Evolutionary conservation across 92 coral and sea anemone genomes (phyloP).

Genomic region (Porites evermanni): DNA sequence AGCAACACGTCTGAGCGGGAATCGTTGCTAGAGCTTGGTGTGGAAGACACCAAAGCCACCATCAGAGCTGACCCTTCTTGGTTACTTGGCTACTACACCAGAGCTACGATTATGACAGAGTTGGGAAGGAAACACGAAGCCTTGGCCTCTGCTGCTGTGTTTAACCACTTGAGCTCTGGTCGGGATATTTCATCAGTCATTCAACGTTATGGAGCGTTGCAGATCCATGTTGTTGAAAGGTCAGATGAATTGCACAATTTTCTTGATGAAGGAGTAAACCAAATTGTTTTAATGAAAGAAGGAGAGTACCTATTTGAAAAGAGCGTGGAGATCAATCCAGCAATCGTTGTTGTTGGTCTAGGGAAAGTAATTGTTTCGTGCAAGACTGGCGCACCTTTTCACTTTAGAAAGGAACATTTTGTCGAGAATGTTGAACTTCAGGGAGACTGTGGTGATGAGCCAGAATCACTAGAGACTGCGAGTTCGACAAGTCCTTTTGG

Average conservation of each 20-base stretch:
- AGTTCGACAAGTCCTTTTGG: no score
- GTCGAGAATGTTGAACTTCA: conserved; percentile 5
- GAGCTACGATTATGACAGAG: neutral
- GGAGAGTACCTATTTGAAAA: conserved; percentile 2
- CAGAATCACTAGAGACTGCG: neutral
- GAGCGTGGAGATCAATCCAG: neutral
- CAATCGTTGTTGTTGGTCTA: conserved; percentile 2
- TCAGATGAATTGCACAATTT: neutral
- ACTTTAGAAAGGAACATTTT: neutral
- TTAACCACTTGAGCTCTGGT: conserved; percentile 19
- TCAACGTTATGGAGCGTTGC: neutral
- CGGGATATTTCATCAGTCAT: neutral
- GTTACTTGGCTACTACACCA: conserved; percentile 1
- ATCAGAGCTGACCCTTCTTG: conserved; percentile 6
- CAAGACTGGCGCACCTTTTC: conserved; percentile 10
- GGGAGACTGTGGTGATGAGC: neutral
- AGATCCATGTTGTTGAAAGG: neutral
- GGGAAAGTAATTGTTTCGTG: conserved; percentile 5
- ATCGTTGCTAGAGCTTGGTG: neutral
- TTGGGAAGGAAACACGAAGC: neutral
- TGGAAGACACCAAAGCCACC: neutral
- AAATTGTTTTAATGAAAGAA: conserved; percentile 8
- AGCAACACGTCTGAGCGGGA: neutral
- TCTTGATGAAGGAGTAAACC: conserved; percentile 1
- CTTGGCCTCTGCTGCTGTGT: conserved; percentile 13